Base-by-base conservation (phyloP, 2,888 invertebrate genomes). In the Pandemis cinnamomeana region DNA sequence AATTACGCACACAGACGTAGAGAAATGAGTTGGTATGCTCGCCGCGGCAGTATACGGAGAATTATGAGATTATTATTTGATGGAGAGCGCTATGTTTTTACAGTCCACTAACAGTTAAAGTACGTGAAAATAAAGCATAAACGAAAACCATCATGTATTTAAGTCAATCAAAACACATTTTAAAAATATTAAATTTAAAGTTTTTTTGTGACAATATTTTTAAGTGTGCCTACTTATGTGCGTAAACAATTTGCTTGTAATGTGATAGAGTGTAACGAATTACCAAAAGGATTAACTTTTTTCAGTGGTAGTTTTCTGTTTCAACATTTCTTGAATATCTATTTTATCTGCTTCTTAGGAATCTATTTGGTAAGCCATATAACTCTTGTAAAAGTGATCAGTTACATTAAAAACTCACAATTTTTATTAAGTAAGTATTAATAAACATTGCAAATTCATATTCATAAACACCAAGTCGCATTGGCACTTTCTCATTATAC, bases 1-100 rank as follows among this genome's bases (percentile, higher is more conserved):
- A 93, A 91, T 92, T 92, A 93, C 93, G 87, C 93, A 94, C 94
- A 93, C 93, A 91, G 82, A 84, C 83, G 86, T 83, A 87, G 84
- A 82, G 78, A 89, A 89, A 91, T 92, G 92, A 92, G 91, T 89
- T 92, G 91, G 92, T 93, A 90, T 92, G 92, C 91, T 89, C 84
- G 84, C 82, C 66, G 63, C 15, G 48, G 55, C 74, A 74, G 74
- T 76, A 76, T 64, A 76, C 42, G 70, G 42, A 55, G 15, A 61
- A 46, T 72, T 61, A n/a, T 61, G 51, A 69, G 71, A 74, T 66
- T 36, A 36, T 66, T 5, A 46, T 70, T 60, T 13, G 20, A 66
- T 60, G 27, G 7, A 3, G 62, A 46, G 15, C 20, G 20, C 27
- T 36, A 36, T 4, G 27, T 4, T 36, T 36, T 36, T 36, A 36